Percentiles rank a stretch among this genome's conserved stretches.
phyloP scores from a whole-genome alignment of 2,888 invertebrate species.

The Phasia obesa region DNA sequence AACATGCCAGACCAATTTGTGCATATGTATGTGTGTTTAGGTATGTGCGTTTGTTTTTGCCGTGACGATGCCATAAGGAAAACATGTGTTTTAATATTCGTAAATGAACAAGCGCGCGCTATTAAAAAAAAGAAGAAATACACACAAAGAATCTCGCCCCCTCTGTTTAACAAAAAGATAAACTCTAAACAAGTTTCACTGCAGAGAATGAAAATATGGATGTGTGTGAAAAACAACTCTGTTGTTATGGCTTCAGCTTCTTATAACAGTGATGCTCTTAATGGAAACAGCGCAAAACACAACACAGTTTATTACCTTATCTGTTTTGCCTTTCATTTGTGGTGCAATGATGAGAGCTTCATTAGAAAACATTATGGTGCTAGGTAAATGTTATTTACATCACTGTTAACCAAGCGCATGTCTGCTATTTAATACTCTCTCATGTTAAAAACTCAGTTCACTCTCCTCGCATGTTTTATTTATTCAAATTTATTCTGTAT shows the following conservation, averaged over 20 bases:
- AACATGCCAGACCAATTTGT: slow-evolving; percentile 21
- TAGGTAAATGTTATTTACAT: slow-evolving; percentile 6
- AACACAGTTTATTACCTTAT: no score
- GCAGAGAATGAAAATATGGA: background rate
- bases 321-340: no score
- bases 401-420: slow-evolving; percentile 52
- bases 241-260: slow-evolving; percentile 27
- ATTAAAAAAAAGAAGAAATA: slow-evolving; percentile 22
- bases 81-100: slow-evolving; percentile 56
- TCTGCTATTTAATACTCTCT: slow-evolving; percentile 8
- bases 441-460: background rate
- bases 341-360: slow-evolving; percentile 3
- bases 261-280: no score
- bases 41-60: slow-evolving; percentile 8
- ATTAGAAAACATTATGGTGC: no score
- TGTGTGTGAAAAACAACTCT: slow-evolving; percentile 43
- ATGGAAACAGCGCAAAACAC: no score
- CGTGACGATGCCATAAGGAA: slow-evolving; percentile 37
- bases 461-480: slow-evolving; percentile 3
- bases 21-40: background rate
- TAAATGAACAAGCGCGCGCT: slow-evolving; percentile 51
- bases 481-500: slow-evolving; percentile 1
- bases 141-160: slow-evolving; percentile 16
- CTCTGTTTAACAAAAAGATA: background rate
- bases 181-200: slow-evolving; percentile 14